phyloP scores from a whole-genome alignment of 2,888 invertebrate species.

The Alloscopus bannaensis region DNA sequence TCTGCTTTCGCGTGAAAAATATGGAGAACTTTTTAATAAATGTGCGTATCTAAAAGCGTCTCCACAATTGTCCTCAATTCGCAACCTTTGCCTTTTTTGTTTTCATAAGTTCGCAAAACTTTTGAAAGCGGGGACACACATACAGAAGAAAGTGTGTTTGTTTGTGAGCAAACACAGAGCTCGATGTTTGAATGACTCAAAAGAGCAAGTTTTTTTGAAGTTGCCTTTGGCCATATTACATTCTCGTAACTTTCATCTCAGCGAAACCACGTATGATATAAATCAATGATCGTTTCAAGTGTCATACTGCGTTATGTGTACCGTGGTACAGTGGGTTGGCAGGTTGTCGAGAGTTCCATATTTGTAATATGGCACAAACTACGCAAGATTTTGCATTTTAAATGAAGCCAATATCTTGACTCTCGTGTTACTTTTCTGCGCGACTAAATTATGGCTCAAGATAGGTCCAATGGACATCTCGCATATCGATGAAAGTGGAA shows the following conservation, averaged over 20 bases:
- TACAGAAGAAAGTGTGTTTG: neutral
- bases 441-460: neutral
- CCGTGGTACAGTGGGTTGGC: too few relatives aligned
- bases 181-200: neutral
- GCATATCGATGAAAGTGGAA: slow-evolving; percentile 4
- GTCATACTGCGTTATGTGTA: neutral
- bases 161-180: neutral
- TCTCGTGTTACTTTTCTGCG: neutral
- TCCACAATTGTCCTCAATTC: neutral
- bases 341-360: slow-evolving; percentile 8
- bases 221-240: slow-evolving; percentile 1
- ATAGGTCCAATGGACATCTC: neutral
- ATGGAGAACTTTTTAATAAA: neutral
- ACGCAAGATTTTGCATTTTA: slow-evolving; percentile 13
- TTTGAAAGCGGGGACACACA: neutral
- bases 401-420: neutral
- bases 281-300: slow-evolving; percentile 22
- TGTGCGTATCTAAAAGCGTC: neutral
- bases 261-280: slow-evolving; percentile 10
- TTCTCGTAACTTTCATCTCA: slow-evolving; percentile 3
- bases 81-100: neutral
- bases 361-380: slow-evolving; percentile 14
- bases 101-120: neutral
- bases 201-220: neutral
- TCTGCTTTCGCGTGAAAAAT: too few relatives aligned